These are phyloP conservation scores for Struthidea cinerea DNA, from an alignment of 2,113 vertebrate genomes.

Conservation along the genomic window DNA sequence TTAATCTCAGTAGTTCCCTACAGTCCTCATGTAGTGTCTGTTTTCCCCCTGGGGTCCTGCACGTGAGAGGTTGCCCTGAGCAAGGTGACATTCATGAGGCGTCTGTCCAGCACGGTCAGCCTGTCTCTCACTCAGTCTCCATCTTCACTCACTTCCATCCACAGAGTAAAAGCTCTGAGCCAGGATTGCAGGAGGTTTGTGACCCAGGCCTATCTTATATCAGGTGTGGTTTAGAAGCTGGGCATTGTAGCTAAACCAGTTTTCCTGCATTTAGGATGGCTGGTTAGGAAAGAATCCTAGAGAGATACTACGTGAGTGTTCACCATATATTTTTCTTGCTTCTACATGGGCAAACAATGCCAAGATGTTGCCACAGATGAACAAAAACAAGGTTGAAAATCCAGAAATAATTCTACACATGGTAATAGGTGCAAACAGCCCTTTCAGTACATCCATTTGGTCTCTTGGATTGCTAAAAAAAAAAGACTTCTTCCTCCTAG, in stretches of 20 bases:
- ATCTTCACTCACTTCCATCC: neutral
- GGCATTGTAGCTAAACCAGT: neutral
- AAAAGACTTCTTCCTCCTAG: neutral
- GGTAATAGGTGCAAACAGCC: neutral
- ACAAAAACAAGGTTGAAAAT: neutral
- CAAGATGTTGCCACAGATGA: neutral
- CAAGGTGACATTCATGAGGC: neutral
- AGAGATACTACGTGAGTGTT: neutral
- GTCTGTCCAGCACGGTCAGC: neutral
- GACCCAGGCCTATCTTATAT: neutral
- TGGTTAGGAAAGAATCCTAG: neutral
- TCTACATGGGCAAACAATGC: neutral
- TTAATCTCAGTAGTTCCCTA: slow-evolving; percentile 4
- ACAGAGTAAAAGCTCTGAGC: neutral
- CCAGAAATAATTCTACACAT: neutral
- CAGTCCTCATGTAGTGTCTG: slow-evolving; percentile 27
- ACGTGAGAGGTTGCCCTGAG: neutral
- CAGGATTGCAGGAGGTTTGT: neutral
- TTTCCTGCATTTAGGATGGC: neutral
- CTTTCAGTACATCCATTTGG: neutral
- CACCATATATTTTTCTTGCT: neutral
- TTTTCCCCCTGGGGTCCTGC: slow-evolving; percentile 9
- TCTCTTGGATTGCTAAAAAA: neutral
- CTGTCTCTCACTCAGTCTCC: neutral
- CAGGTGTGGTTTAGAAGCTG: neutral